These are phyloP conservation scores for Etia nguti DNA, from an alignment of 2,113 vertebrate species.

Conservation along the genomic window DNA sequence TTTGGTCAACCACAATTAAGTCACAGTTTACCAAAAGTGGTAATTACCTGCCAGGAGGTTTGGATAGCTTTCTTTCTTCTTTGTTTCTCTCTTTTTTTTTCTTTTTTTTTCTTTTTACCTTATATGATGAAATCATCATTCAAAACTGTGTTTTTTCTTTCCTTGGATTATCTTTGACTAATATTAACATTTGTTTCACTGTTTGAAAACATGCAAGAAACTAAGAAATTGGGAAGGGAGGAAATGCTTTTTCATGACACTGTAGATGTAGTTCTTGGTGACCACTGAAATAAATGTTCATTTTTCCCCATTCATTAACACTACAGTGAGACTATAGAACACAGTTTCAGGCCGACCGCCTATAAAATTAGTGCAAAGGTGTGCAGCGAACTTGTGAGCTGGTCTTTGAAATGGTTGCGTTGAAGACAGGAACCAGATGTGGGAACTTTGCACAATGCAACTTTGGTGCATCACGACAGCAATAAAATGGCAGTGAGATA, in stretches of 20 bases:
- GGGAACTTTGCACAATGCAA: background rate
- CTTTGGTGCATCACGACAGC: background rate
- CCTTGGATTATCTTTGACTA: background rate
- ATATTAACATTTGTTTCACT: fast-evolving
- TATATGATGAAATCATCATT: background rate
- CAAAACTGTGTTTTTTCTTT: background rate
- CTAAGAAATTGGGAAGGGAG: fast-evolving
- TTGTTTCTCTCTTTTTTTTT: fast-evolving
- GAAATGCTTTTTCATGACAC: background rate
- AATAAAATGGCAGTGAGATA: background rate
- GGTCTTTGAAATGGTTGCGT: background rate
- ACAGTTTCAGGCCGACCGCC: fast-evolving
- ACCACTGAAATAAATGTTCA: background rate
- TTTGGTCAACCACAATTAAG: background rate
- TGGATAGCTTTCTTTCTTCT: fast-evolving
- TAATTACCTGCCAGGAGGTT: background rate
- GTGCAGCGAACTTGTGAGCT: background rate
- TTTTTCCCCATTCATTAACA: background rate
- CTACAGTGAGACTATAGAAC: background rate
- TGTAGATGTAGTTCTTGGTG: background rate
- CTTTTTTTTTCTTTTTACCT: background rate
- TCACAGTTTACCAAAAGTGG: background rate
- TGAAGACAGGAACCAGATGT: background rate
- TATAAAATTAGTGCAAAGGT: fast-evolving
- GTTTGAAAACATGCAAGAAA: background rate